These are phyloP conservation scores for Irena cyanogastra DNA, from an alignment of 2,113 vertebrate species.

Conservation along the genomic window DNA sequence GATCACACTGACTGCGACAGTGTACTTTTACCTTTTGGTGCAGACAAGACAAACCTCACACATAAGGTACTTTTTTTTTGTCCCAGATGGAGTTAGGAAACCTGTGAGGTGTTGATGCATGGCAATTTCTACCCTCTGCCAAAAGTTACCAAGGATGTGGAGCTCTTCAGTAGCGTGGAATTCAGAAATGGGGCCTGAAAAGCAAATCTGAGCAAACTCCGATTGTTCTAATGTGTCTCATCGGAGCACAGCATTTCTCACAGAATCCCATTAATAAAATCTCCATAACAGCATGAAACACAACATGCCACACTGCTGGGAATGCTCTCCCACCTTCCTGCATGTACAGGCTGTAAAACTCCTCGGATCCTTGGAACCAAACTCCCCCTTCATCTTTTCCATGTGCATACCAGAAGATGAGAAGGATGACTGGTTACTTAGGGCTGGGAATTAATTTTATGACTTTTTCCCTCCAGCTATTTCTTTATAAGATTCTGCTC, in stretches of 20 bases:
- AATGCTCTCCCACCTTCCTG: not conserved
- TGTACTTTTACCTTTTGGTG: not conserved
- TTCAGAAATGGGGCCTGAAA: not conserved
- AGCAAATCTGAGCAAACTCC: not conserved
- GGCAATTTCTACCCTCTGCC: not conserved
- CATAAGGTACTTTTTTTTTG: not conserved
- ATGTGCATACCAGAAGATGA: not conserved
- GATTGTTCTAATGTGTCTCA: not conserved
- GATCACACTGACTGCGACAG: not conserved
- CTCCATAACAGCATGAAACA: not conserved
- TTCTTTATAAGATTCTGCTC: not conserved
- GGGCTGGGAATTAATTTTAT: not conserved
- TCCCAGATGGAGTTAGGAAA: not conserved
- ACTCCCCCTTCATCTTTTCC: not conserved
- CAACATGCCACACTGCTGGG: not conserved
- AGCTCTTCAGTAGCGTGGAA: not conserved
- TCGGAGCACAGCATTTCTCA: not conserved
- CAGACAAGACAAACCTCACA: not conserved
- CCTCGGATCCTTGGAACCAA: not conserved
- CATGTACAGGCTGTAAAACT: not conserved
- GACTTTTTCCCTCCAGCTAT: not conserved
- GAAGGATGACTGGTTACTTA: not conserved
- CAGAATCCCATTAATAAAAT: not conserved
- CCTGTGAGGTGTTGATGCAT: not conserved
- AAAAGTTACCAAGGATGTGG: not conserved